Conservation (phyloP, 2,113 vertebrate genomes). For the Caracal caracal region DNA sequence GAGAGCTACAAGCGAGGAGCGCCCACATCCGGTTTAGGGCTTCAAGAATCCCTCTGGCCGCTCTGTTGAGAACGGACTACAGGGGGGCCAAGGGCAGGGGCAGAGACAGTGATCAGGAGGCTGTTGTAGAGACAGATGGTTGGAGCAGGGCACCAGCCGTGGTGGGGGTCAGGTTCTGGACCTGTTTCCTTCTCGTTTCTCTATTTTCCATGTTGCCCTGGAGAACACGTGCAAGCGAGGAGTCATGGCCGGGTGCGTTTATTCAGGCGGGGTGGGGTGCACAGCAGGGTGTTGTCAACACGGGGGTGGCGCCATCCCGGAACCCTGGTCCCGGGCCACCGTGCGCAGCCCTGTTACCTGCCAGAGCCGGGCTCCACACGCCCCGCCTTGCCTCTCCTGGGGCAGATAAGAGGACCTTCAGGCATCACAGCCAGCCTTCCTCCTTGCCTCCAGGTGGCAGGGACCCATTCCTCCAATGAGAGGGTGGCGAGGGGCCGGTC, state of each 20-base stretch:
- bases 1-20: neutral
- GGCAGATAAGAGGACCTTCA: neutral
- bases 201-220: neutral
- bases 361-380: too few relatives aligned
- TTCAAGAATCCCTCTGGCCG: neutral
- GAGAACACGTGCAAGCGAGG: neutral
- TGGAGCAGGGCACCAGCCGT: neutral
- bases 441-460: neutral
- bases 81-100: neutral
- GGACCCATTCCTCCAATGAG: neutral
- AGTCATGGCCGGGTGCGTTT: neutral
- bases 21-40: neutral
- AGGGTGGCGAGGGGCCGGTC: neutral
- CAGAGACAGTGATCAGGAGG: neutral
- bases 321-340: neutral
- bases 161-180: neutral
- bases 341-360: accelerated
- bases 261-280: neutral
- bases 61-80: neutral
- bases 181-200: neutral
- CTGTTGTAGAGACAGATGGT: neutral
- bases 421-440: too few relatives aligned
- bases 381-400: neutral
- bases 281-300: neutral
- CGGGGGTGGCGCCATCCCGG: neutral